phyloP scores from a whole-genome alignment of 2,113 vertebrate genomes.

The Prunella himalayana region DNA sequence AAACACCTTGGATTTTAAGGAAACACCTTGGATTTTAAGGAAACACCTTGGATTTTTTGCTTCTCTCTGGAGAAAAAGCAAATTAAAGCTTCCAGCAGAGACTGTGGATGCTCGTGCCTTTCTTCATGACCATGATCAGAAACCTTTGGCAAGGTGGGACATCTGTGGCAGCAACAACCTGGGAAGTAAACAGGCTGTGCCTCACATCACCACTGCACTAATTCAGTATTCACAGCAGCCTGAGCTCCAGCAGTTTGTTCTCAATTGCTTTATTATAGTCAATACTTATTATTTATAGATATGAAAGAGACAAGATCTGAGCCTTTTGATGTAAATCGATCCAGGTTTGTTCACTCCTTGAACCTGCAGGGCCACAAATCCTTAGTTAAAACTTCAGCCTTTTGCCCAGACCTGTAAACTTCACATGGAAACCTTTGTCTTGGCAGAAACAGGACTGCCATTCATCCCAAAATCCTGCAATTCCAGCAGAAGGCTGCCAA shows the following conservation, averaged over 20 bases:
- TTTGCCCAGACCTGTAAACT: not conserved
- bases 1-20: not conserved
- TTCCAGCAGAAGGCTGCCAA: not conserved
- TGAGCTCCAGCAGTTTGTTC: not conserved
- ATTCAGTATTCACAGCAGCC: not conserved
- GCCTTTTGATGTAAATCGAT: constrained; percentile 32
- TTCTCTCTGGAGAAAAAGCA: not conserved
- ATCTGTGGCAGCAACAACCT: not conserved
- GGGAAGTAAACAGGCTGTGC: not conserved
- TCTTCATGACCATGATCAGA: not conserved
- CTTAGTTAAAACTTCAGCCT: not conserved
- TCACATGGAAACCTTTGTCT: not conserved
- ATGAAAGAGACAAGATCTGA: constrained; percentile 1
- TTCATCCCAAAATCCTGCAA: not conserved
- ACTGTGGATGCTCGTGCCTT: not conserved
- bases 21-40: not conserved
- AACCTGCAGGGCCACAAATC: constrained; percentile 11
- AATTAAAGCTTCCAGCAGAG: not conserved
- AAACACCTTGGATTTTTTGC: not conserved
- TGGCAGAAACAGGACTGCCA: not conserved
- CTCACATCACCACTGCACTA: not conserved
- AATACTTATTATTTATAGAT: constrained; percentile 56
- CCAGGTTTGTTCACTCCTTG: not conserved
- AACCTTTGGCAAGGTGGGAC: not conserved
- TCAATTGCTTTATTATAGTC: constrained; percentile 28